Conservation (phyloP, 2,113 vertebrate species). For the Megalops atlanticus region DNA sequence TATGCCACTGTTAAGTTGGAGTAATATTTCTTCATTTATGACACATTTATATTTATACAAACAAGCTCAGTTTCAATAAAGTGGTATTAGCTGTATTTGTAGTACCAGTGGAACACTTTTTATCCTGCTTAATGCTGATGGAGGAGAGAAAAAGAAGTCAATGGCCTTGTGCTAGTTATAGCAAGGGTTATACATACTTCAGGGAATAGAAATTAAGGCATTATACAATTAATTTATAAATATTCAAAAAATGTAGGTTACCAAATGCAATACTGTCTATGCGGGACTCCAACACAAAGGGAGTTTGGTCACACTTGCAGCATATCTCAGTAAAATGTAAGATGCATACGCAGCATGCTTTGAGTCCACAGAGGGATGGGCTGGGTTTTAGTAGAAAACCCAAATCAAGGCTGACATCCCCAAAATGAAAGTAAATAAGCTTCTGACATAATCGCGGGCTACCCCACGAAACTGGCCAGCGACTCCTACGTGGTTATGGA, state of each 20-base stretch:
- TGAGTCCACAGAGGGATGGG: not conserved
- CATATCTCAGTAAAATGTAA: too few relatives aligned
- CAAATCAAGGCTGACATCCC: not conserved
- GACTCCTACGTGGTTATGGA: slow-evolving; percentile 40
- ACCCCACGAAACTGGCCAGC: slow-evolving; percentile 16
- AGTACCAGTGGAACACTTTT: not conserved
- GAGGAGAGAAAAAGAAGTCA: not conserved
- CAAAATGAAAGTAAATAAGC: not conserved
- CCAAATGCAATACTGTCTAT: not conserved
- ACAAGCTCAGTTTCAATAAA: not conserved
- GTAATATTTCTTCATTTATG: not conserved
- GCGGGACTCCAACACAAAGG: not conserved
- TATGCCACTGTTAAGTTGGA: slow-evolving; percentile 30
- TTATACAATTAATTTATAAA: not conserved
- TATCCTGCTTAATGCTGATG: too few relatives aligned
- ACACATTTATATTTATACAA: too few relatives aligned
- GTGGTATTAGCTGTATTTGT: not conserved
- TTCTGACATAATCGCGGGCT: not conserved
- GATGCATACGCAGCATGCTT: too few relatives aligned
- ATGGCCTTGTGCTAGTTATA: not conserved
- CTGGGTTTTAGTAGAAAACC: not conserved
- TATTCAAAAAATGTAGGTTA: not conserved
- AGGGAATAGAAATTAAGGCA: not conserved
- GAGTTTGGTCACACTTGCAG: not conserved
- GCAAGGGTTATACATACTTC: not conserved